A percentile compares a stretch with the other conserved stretches of the same genome.
Evolutionary conservation across 2,888 invertebrate genomes (phyloP).

Genomic region (Agonopterix arenella): DNA sequence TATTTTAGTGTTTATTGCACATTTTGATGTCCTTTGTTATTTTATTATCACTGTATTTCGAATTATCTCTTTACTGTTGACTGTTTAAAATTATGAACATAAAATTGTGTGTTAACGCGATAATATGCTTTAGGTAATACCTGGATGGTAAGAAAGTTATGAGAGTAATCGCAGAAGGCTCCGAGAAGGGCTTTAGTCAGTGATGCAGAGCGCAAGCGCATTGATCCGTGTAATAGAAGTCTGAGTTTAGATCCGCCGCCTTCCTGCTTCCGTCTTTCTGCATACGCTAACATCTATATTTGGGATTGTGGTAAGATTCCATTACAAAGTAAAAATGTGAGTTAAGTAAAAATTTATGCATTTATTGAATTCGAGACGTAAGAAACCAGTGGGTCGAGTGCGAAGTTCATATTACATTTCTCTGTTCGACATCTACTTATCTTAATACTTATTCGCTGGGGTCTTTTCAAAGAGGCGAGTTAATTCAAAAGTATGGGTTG

Average conservation of each 20-base stretch:
- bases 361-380: no score
- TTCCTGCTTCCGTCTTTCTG: constrained; percentile 28
- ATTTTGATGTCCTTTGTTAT: constrained; percentile 33
- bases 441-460: not conserved
- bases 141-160: constrained; percentile 30
- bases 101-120: not conserved
- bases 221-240: constrained; percentile 68
- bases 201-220: constrained; percentile 54
- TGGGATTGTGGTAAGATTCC: constrained; percentile 5
- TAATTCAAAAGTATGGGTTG: constrained; percentile 36
- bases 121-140: constrained; percentile 17
- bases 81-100: not conserved
- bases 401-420: no score
- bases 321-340: no score
- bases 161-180: constrained; percentile 42
- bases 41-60: constrained; percentile 6
- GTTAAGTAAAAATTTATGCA: no score
- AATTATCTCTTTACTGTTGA: no score
- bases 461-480: constrained; percentile 21
- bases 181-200: constrained; percentile 49
- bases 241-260: constrained; percentile 42
- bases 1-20: constrained; percentile 59
- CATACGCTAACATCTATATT: constrained; percentile 23
- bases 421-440: no score
- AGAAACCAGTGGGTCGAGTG: no score